phyloP scores from a whole-genome alignment of 2,888 invertebrate species.

The Drosophila quinaria region DNA sequence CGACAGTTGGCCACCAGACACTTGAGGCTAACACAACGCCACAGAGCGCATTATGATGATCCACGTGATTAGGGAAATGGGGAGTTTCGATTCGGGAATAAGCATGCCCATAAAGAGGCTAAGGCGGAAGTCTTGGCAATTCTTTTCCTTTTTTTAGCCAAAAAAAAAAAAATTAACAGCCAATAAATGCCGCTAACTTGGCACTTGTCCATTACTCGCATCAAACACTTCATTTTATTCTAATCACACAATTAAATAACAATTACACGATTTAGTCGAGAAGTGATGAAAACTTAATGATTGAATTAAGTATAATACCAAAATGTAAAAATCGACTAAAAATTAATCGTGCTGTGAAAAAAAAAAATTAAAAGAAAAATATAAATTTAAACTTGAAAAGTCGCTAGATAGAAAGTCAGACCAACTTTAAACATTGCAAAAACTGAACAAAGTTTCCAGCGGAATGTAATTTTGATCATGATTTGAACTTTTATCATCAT shows the following conservation, averaged over 20 bases:
- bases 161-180: conserved; percentile 21
- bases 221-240: conserved; percentile 14
- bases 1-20: conserved; percentile 27
- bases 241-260: conserved; percentile 24
- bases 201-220: conserved; percentile 34
- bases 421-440: too few relatives aligned
- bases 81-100: not conserved
- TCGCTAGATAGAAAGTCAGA: too few relatives aligned
- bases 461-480: too few relatives aligned
- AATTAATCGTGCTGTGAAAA: too few relatives aligned
- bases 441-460: too few relatives aligned
- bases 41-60: conserved; percentile 78
- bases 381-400: too few relatives aligned
- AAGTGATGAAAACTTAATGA: too few relatives aligned
- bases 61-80: conserved; percentile 54
- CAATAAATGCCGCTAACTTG: conserved; percentile 30
- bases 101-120: not conserved
- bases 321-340: too few relatives aligned
- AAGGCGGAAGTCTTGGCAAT: conserved; percentile 26
- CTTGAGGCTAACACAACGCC: conserved; percentile 67
- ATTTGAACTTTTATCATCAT: too few relatives aligned
- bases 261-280: not conserved
- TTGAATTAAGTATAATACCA: too few relatives aligned
- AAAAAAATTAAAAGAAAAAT: too few relatives aligned
- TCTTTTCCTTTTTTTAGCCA: conserved; percentile 21